Evolutionary conservation across 2,888 invertebrate species (phyloP), one percentile per base, ranked within the genome.

Genomic region (Amphipyra berbera): DNA sequence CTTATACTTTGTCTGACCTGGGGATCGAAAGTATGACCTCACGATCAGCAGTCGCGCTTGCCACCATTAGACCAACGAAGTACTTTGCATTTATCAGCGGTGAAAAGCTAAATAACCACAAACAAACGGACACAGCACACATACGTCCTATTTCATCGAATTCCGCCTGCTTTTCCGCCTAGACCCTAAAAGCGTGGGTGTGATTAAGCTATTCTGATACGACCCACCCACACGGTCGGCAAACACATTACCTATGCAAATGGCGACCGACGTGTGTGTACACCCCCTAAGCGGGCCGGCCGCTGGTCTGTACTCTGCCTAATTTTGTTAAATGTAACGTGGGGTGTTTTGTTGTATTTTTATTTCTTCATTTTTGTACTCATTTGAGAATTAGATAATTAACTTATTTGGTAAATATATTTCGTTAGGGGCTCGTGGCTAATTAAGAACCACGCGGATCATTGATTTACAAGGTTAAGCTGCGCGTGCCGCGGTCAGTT

Each of bases 231-330:
- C 73, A 14, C 13, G n/a, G n/a, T 46, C 13, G n/a, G 42, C 54
- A 79, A 66, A 78, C 68, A 73, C 59, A 79, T 78, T 77, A 73
- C 53, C 50, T 58, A 73, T 63, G 70, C 44, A 60, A 78, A 64
- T 72, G 57, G 41, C 37, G 42, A 12, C 45, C 40, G 44, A 65
- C 67, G 57, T 63, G 70, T 69, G 67, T 73, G 66, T 65, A 44
- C 54, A 73, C 14, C 33, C 47, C 27, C 40, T 56, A 33, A 73
- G 69, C 49, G 35, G 15, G 14, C 1, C 49, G 27, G 40, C 47
- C 47, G 38, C 41, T 27, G 10, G 45, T 54, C n/a, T 40, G 49
- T n/a, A 41, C 61, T 46, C 10, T 27, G 33, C 35, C 74, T 61
- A 68, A 69, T 67, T 58, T 48, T 15, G 35, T 59, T 54, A 45